A percentile compares a stretch with the other conserved stretches of the same genome.
These are phyloP conservation scores for Drosophila eohydei DNA, from an alignment of 2,888 invertebrate species.

Conservation along the genomic window DNA sequence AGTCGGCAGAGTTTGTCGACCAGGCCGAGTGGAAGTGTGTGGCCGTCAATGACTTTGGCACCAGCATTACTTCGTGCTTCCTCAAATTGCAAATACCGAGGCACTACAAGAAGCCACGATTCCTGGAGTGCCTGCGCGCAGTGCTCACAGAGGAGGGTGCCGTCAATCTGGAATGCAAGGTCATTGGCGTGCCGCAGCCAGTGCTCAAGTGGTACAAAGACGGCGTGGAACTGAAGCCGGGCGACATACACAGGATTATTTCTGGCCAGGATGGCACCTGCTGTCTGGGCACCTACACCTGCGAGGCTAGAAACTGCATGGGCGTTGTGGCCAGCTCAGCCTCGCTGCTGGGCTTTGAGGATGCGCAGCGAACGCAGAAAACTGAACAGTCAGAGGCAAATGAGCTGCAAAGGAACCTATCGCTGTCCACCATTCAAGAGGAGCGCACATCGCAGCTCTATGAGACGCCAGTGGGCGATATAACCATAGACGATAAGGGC, in stretches of 20 bases:
- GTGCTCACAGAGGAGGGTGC: constrained; percentile 94
- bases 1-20: constrained; percentile 91
- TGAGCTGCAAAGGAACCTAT: constrained; percentile 89
- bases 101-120: constrained; percentile 95
- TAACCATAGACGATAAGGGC: constrained; percentile 92
- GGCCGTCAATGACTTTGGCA: constrained; percentile 94
- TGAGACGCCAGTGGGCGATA: constrained; percentile 91
- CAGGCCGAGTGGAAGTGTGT: constrained; percentile 97
- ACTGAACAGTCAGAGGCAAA: constrained; percentile 85
- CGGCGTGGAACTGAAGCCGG: constrained; percentile 94
- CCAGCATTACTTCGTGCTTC: constrained; percentile 94
- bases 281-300: constrained; percentile 95
- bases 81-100: constrained; percentile 93
- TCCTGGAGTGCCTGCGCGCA: constrained; percentile 93
- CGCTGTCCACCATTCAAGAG: constrained; percentile 95
- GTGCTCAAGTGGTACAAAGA: constrained; percentile 97
- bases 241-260: constrained; percentile 95
- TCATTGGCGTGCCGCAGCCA: constrained; percentile 95
- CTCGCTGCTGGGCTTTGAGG: constrained; percentile 94
- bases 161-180: constrained; percentile 96
- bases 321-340: constrained; percentile 95
- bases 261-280: constrained; percentile 96
- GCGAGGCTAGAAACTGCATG: constrained; percentile 96
- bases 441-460: constrained; percentile 95
- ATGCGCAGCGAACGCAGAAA: constrained; percentile 87